A percentile compares a stretch with the other conserved stretches of the same genome.
Evolutionary conservation across 1,140 invertebrate species (phyloP).

Genomic region (Magallana gigas): DNA sequence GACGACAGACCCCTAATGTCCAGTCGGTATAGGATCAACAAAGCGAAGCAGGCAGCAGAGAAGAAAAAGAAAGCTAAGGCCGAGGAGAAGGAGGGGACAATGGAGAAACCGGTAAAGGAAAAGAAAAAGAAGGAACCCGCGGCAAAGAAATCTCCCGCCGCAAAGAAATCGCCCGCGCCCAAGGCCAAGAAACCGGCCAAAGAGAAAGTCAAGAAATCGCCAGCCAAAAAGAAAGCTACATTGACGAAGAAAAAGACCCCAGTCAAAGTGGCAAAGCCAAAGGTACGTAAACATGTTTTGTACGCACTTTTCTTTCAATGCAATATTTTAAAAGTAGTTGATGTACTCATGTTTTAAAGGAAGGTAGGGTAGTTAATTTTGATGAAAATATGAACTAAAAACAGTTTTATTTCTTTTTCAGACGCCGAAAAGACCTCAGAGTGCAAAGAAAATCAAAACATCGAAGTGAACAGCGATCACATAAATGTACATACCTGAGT

Average conservation of each 20-base stretch:
- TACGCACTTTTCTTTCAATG: too few species aligned
- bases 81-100: constrained; percentile 8
- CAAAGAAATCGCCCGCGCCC: constrained; percentile 41
- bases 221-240: background rate
- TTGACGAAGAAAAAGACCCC: background rate
- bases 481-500: background rate
- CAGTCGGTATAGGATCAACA: constrained; percentile 51
- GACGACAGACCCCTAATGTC: constrained; percentile 42
- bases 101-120: constrained; percentile 37
- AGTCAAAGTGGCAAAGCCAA: background rate
- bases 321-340: too few species aligned
- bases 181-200: constrained; percentile 44
- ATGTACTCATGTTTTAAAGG: too few species aligned
- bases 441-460: constrained; percentile 32
- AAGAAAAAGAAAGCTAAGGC: constrained; percentile 4
- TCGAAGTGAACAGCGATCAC: background rate
- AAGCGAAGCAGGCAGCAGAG: constrained; percentile 35
- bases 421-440: constrained; percentile 32
- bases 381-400: too few species aligned
- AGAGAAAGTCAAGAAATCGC: constrained; percentile 12
- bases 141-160: background rate
- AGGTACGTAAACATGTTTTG: background rate
- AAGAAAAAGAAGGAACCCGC: constrained; percentile 7
- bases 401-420: background rate
- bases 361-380: too few species aligned